Evolutionary conservation across 2,113 vertebrate genomes (phyloP), one percentile per base, ranked within the genome.

Genomic region (Chrysochloris asiatica): DNA sequence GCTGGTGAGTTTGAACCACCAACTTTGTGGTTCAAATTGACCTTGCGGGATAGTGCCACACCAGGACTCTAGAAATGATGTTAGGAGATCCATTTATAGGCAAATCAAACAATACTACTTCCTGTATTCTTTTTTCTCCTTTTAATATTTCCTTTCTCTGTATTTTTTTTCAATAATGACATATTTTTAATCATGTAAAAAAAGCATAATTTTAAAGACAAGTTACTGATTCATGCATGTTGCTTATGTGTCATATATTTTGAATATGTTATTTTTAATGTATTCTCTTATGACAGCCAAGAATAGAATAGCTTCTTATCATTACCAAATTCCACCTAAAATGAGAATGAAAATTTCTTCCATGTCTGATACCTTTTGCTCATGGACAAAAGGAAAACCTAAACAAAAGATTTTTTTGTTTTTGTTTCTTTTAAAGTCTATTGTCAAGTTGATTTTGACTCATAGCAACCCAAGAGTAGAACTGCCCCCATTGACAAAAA

Each of bases 311-410:
- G n/a, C n/a, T n/a, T n/a, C 77, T 81, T 36, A 38, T 52, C 19
- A 59, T 11, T 84, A 75, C 19, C 16, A 90, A 79, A 59, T 83
- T 92, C 91, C 54, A 83, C 56, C 63, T 85, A 89, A 56, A 92
- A 83, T 79, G 47, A 93, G 17, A 72, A 67, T 85, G 52, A 91
- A 33, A 67, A 71, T 61, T 92, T 5, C 92, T 92, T 87, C 73
- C 80, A 9, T 33, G 28, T 85, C 30, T 33, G 14, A 75, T 50
- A 75, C 7, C 1, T 69, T 80, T 92, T 59, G 21, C 45, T 65
- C 38, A 83, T 41, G 75, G 75, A n/a, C 41, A 63, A 78, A 94
- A 75, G 17, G 19, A 69, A 94, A 83, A 71, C 52, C 30, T 14
- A 24, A 56, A 56, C 16, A 56, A 56, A 56, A 56, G 7, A 19